Base-by-base conservation (phyloP, 64 coral and sea anemone genomes). In the Stichodactyla mertensii region DNA sequence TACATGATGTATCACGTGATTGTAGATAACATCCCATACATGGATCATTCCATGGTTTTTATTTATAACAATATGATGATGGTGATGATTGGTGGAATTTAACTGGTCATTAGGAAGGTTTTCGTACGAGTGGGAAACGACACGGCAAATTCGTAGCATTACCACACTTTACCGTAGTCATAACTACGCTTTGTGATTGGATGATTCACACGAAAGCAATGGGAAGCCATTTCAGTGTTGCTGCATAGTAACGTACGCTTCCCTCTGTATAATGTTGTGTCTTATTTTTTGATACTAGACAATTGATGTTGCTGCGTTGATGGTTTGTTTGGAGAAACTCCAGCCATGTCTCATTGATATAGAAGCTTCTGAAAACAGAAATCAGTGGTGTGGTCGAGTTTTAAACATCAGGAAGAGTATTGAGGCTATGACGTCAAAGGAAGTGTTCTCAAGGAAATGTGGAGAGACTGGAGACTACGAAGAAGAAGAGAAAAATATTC, bases 391-490 rank as follows among this genome's bases (percentile, higher is more conserved):
- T 82, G 87, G 83, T 82, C 85, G 54, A 23, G 87, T 93, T 13
- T 67, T 89, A 31, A 77, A 69, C 24, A 86, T 93, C 52, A 93
- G 88, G 57, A 69, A 51, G 51, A 84, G 79, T 13, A 86, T 89
- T 22, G 92, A 93, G 79, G 85, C 77, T 82, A 93, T 93, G 92
- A 87, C 86, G 60, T 85, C 53, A 24, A 82, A 55, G 55, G 85
- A 87, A 23, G 77, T 20, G 18, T 91, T 84, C 60, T 19, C 19
- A 10, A 84, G 24, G 56, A 84, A 24, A 59, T 11, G 22, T 14
- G 89, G 86, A 52, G 60, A 51, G 7, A 71, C 2, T 61, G 58
- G 71, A 36, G 78, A 54, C n/a, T 91, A 91, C 11, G 89, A 83
- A 57, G 78, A 91, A 16, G 80, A 57, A 57, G 61, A 82, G 4